phyloP scores from a whole-genome alignment of 2,797 vertebrate genomes.

The Etheostoma perlongum region DNA sequence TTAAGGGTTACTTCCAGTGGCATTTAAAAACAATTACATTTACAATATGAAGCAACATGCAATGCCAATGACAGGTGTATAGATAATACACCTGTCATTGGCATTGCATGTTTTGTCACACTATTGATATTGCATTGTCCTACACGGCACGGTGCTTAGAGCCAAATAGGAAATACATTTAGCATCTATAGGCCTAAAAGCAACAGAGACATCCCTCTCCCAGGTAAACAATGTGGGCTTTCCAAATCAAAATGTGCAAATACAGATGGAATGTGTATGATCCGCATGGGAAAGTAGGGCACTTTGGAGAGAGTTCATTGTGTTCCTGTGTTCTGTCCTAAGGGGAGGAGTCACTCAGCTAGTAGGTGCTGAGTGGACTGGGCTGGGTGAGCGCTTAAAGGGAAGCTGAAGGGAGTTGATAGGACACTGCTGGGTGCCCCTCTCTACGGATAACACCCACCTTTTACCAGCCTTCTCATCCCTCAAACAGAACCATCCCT shows the following conservation, averaged over 20 bases:
- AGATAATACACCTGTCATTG: too few relatives aligned
- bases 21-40: not conserved
- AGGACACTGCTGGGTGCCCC: constrained; percentile 19
- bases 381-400: constrained; percentile 56
- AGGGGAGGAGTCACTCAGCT: constrained; percentile 69
- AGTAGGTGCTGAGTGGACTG: constrained; percentile 72
- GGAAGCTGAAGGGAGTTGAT: constrained; percentile 32
- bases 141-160: not conserved
- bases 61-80: not conserved
- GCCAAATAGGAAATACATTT: not conserved
- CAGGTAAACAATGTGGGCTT: not conserved
- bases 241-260: not conserved
- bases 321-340: constrained; percentile 52
- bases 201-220: not conserved
- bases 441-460: constrained; percentile 10
- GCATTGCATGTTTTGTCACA: too few relatives aligned
- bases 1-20: not conserved
- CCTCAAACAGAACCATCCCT: not conserved
- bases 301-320: constrained; percentile 29
- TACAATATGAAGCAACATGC: not conserved
- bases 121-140: too few relatives aligned
- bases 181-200: not conserved
- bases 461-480: not conserved
- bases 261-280: not conserved
- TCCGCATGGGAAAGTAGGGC: constrained; percentile 1